Base-by-base conservation (phyloP, 2,113 vertebrate species). In the Laterallus jamaicensis region DNA sequence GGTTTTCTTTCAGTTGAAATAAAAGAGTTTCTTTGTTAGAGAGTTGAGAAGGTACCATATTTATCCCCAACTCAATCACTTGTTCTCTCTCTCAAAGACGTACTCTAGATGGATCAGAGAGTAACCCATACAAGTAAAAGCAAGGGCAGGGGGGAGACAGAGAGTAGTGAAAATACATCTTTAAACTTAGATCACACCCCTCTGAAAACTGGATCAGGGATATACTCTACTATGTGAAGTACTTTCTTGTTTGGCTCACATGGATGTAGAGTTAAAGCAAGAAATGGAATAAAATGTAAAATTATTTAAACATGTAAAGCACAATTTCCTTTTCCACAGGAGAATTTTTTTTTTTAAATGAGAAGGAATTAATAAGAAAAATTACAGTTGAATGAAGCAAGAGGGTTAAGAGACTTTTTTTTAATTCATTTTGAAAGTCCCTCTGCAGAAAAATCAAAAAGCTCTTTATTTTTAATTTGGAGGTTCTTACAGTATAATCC, bases 391-490 rank as follows among this genome's bases (percentile, higher is more conserved):
- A 95, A 68, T 68, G 82, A 95, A 96, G 74, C 74, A 76, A 93
- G 79, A 83, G 67, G 39, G 37, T 10, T 89, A 87, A 94, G 77
- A 79, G 60, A 75, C 29, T 82, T 91, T 85, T 85, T 85, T 84
- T 56, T 6, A 86, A 95, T 90, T 88, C 54, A 59, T 93, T 96
- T 88, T 79, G 78, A 76, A 95, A 95, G 56, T 91, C 92, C 90
- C 93, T 93, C 42, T 64, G 90, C 95, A 95, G 60, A 84, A 52
- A 76, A 96, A 74, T 66, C 55, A 71, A 90, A 85, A 94, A 92
- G 62, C 62, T 88, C 58, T 70, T 87, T 86, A 84, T 84, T 93
- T 96, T 95, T 93, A 90, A 96, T 95, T 88, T 92, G 92, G 86
- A 95, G 55, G 40, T 86, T 96, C 86, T 93, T 90, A 52, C 39